These are phyloP conservation scores for Chrysodeixis includens DNA, from an alignment of 2,888 invertebrate species.

Conservation along the genomic window DNA sequence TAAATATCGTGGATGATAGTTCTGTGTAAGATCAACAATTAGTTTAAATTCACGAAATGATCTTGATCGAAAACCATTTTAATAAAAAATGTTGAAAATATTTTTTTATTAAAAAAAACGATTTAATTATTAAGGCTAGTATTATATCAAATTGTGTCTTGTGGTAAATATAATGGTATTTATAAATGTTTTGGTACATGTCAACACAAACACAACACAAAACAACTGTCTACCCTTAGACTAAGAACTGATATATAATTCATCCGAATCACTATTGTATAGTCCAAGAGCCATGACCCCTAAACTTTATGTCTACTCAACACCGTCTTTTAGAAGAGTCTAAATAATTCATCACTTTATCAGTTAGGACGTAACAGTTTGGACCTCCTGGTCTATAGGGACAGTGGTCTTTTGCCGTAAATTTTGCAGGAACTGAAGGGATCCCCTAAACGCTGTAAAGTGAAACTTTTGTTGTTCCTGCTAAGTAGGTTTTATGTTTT, in stretches of 20 bases:
- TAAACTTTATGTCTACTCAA: constrained; percentile 30
- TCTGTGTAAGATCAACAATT: no score
- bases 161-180: no score
- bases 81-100: no score
- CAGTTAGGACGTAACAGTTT: constrained; percentile 48
- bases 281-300: background rate
- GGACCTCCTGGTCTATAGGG: constrained; percentile 48
- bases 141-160: no score
- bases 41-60: no score
- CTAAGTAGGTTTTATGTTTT: constrained; percentile 33
- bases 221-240: no score
- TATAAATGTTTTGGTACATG: no score
- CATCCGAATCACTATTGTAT: background rate
- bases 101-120: no score
- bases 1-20: no score
- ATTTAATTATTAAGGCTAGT: no score
- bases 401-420: constrained; percentile 22
- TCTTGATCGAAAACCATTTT: no score
- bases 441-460: constrained; percentile 17
- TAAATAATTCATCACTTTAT: constrained; percentile 55
- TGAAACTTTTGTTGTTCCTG: constrained; percentile 32
- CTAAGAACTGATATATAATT: background rate
- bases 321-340: constrained; percentile 26
- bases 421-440: constrained; percentile 13
- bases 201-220: no score